A percentile compares a stretch with the other conserved stretches of the same genome.
Conservation (phyloP, 2,113 vertebrate species). For the Petrocephalus zakoni region DNA sequence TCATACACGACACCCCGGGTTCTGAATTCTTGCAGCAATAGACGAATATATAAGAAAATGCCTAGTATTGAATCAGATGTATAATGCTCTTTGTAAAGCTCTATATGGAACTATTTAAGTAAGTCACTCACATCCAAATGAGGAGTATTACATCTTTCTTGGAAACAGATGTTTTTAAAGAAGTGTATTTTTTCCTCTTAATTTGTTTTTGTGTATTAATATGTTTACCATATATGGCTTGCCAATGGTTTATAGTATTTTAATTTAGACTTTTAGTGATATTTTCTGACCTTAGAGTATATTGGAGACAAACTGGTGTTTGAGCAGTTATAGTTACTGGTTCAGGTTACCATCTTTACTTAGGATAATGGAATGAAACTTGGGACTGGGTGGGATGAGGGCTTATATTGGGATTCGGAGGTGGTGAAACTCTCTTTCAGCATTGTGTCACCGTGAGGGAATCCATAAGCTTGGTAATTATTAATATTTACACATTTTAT, state of each 20-base stretch:
- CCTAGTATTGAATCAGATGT: constrained; percentile 98
- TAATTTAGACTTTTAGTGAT: constrained; percentile 27
- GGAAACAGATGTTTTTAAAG: constrained; percentile 10
- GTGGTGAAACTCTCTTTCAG: constrained; percentile 10
- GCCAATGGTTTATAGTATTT: constrained; percentile 44
- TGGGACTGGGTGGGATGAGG: neutral
- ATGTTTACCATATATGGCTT: constrained; percentile 50
- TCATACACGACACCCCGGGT: constrained; percentile 81
- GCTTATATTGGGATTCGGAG: neutral
- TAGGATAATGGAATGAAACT: neutral
- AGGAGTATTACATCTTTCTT: constrained; percentile 49
- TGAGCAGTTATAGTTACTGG: constrained; percentile 5
- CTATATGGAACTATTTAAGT: constrained; percentile 62
- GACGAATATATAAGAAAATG: constrained; percentile 93
- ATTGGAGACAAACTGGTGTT: constrained; percentile 2
- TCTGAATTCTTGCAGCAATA: constrained; percentile 90
- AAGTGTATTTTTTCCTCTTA: constrained; percentile 24
- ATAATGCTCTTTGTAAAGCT: constrained; percentile 67
- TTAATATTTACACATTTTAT: constrained; percentile 5
- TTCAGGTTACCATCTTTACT: constrained; percentile 5
- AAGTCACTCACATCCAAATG: constrained; percentile 64
- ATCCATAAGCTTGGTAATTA: neutral
- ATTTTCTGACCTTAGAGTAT: constrained; percentile 24
- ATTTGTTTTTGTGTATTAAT: constrained; percentile 47
- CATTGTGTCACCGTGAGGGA: neutral